Evolutionary conservation across 2,888 invertebrate species (phyloP), one percentile per base, ranked within the genome.

Genomic region (Altica lythri): DNA sequence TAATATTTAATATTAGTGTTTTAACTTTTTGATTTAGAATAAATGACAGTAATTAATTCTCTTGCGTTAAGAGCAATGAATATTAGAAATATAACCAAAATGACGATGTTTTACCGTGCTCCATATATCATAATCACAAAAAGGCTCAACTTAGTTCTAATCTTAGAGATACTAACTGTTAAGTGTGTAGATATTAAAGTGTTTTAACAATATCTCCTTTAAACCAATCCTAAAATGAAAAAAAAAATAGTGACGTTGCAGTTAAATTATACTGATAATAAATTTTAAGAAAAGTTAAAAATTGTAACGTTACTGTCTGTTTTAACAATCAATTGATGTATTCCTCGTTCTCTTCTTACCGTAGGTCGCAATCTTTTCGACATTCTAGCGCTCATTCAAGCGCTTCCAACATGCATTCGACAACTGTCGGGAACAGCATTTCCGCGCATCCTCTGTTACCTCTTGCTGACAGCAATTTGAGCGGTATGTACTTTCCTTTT

Each of bases 361-460:
- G 80, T 88, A 92, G 92, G 91, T 92, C 92, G 85, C 92, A 92
- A 81, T 92, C 92, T 82, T 92, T 92, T 86, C 90, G 92, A 81
- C 90, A 91, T 79, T 86, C 86, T 78, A 77, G 76, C 68, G 86
- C 85, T 78, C 82, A 83, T 78, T 82, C 83, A 76, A 83, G 84
- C 78, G 83, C 83, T 73, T 81, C 80, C 80, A 83, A 83, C 81
- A 82, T 81, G 80, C 81, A 82, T 79, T 81, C 82, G 77, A 83
- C 79, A 76, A 80, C 85, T 81, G 86, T 87, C 82, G 88, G 88
- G 83, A 85, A 88, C 83, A 90, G 90, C 86, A 86, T 92, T 83
- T 92, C 92, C 81, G 92, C 92, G 80, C 92, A 92, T 83, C 92
- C 92, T 81, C 86, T 92, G 85, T 89, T 92, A 85, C 92, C 92